phyloP scores from a whole-genome alignment of 1,140 invertebrate species.

The Periplaneta americana region DNA sequence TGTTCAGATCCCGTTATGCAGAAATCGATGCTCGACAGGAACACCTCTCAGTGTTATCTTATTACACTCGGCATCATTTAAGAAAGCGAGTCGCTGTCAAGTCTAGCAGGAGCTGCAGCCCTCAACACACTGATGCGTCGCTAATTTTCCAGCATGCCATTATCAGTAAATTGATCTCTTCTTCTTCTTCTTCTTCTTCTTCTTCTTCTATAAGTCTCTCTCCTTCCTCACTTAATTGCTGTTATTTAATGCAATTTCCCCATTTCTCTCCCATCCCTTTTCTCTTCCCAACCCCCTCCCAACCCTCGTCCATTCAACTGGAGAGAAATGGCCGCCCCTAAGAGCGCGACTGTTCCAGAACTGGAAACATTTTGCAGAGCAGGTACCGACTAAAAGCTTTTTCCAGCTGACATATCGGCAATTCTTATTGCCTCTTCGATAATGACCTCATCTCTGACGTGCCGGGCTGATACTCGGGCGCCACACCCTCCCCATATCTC shows the following conservation, averaged over 20 bases:
- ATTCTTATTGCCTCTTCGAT: not conserved
- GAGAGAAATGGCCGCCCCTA: not conserved
- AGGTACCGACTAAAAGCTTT: not conserved
- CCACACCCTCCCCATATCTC: too few relatives aligned
- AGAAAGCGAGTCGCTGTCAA: too few relatives aligned
- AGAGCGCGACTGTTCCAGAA: not conserved
- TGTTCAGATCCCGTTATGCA: too few relatives aligned
- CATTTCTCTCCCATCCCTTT: not conserved
- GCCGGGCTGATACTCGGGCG: too few relatives aligned
- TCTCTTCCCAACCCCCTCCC: not conserved
- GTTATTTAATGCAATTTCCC: not conserved
- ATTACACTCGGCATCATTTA: too few relatives aligned
- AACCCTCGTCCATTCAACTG: not conserved
- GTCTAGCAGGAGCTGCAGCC: not conserved
- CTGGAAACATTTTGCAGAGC: not conserved
- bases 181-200: not conserved
- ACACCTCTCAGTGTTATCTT: too few relatives aligned
- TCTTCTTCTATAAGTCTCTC: too few relatives aligned
- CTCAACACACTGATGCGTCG: not conserved
- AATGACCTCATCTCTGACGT: not conserved
- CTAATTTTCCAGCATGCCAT: not conserved
- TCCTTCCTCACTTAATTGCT: not conserved
- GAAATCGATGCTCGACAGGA: too few relatives aligned
- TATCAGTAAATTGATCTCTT: not conserved
- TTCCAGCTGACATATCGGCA: not conserved